These are phyloP conservation scores for Acanthurus lineatus DNA, from an alignment of 2,797 vertebrate species.

Conservation along the genomic window DNA sequence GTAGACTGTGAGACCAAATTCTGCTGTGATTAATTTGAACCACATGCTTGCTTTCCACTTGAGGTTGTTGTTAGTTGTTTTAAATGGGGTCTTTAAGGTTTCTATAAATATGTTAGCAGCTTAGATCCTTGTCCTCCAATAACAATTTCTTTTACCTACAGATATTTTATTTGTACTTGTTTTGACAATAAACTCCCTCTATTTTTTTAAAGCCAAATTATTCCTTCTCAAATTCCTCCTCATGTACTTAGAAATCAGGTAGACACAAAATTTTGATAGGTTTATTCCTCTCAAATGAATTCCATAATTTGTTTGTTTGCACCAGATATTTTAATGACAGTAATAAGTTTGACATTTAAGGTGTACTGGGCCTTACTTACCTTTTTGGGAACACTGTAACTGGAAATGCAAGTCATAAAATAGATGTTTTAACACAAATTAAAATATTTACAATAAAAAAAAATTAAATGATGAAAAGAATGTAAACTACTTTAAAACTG, in stretches of 20 bases:
- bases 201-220: conserved; percentile 1
- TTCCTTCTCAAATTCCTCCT: background rate
- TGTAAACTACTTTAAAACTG: background rate
- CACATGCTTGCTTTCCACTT: background rate
- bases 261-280: background rate
- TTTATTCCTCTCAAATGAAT: background rate
- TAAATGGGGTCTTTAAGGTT: conserved; percentile 10
- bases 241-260: background rate
- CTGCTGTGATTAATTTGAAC: conserved; percentile 10
- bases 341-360: background rate
- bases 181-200: background rate
- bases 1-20: conserved; percentile 4
- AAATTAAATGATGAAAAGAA: background rate
- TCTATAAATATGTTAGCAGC: conserved; percentile 27
- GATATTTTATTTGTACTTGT: background rate
- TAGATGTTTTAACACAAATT: background rate
- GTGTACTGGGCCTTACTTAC: background rate
- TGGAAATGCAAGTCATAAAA: background rate
- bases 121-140: background rate
- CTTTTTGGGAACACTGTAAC: background rate
- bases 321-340: background rate
- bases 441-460: background rate
- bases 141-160: background rate
- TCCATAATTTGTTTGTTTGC: background rate
- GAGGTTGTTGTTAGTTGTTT: background rate